These are phyloP conservation scores for Conops quadrifasciatus DNA, from an alignment of 2,888 invertebrate genomes.

Conservation along the genomic window DNA sequence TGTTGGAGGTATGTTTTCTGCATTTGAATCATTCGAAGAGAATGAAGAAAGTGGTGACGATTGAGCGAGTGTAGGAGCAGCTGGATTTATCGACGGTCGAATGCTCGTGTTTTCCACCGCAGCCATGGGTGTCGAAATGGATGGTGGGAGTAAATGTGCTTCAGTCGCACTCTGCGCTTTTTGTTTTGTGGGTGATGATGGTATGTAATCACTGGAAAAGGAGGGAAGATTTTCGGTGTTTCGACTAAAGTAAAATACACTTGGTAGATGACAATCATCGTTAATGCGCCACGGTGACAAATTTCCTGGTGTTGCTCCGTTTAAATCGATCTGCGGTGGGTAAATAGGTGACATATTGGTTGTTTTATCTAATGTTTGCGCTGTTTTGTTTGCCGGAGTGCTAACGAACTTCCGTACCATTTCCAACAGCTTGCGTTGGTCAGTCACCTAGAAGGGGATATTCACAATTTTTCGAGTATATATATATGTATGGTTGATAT, in stretches of 20 bases:
- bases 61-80: not conserved
- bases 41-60: conserved; percentile 40
- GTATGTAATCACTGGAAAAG: conserved; percentile 60
- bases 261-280: conserved; percentile 55
- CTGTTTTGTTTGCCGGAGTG: conserved; percentile 52
- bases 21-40: conserved; percentile 56
- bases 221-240: conserved; percentile 59
- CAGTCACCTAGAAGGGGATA: conserved; percentile 30
- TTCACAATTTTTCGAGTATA: too few species aligned
- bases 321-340: not conserved
- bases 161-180: conserved; percentile 22
- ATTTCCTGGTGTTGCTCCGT: conserved; percentile 22
- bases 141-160: not conserved
- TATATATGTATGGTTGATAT: too few species aligned
- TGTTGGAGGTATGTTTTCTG: conserved; percentile 56
- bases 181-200: conserved; percentile 46
- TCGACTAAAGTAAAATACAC: conserved; percentile 54
- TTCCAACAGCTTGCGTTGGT: conserved; percentile 48
- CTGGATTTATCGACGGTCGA: not conserved
- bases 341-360: conserved; percentile 50
- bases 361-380: not conserved
- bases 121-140: not conserved
- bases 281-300: conserved; percentile 61
- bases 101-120: not conserved
- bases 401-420: conserved; percentile 54